phyloP scores from a whole-genome alignment of 1,140 invertebrate genomes.

The Drosophila carrolli region DNA sequence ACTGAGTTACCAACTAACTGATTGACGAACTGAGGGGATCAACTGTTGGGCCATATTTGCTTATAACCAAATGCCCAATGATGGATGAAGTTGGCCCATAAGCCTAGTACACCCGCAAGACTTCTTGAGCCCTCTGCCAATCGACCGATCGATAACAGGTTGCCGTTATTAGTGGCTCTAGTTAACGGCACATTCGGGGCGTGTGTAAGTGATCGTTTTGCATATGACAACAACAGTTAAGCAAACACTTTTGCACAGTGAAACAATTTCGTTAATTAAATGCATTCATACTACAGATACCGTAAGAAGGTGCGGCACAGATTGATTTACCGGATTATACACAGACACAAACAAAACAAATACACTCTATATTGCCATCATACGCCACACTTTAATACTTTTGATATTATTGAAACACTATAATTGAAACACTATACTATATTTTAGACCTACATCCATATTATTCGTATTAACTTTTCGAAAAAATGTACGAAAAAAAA shows the following conservation, averaged over 20 bases:
- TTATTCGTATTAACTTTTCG: too few relatives aligned
- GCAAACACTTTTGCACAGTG: constrained; percentile 39
- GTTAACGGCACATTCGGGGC: constrained; percentile 35
- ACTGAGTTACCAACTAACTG: constrained; percentile 14
- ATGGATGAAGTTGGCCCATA: constrained; percentile 30
- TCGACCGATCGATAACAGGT: constrained; percentile 45
- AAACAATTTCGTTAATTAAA: constrained; percentile 49
- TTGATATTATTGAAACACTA: too few relatives aligned
- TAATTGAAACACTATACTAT: too few relatives aligned
- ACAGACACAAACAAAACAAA: constrained; percentile 2
- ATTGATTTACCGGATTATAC: constrained; percentile 40
- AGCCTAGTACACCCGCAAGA: constrained; percentile 18
- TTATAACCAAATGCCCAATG: constrained; percentile 42
- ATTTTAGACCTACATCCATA: too few relatives aligned
- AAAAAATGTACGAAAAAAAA: too few relatives aligned
- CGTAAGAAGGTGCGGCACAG: constrained; percentile 16
- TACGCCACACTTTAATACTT: too few relatives aligned
- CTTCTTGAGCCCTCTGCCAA: constrained; percentile 29
- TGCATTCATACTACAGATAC: constrained; percentile 40
- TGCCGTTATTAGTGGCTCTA: constrained; percentile 28
- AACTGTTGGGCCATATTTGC: constrained; percentile 18
- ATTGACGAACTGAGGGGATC: constrained; percentile 29
- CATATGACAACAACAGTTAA: constrained; percentile 44
- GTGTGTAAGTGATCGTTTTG: constrained; percentile 17
- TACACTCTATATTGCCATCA: not conserved